These are phyloP conservation scores for Siniperca scherzeri DNA, from an alignment of 2,797 vertebrate genomes.

Conservation along the genomic window DNA sequence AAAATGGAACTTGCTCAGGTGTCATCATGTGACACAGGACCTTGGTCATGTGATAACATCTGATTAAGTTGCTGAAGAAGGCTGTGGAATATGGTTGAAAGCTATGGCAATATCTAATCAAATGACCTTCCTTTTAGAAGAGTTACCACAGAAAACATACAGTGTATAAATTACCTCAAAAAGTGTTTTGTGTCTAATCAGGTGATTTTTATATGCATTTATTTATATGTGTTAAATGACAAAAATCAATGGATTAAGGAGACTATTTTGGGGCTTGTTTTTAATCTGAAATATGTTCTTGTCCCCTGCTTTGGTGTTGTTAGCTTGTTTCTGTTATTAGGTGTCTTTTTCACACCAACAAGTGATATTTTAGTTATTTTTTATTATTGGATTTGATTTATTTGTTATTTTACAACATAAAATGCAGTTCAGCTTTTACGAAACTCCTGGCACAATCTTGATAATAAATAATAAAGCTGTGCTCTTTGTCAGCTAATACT, in stretches of 20 bases:
- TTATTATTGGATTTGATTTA: background rate
- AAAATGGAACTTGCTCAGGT: background rate
- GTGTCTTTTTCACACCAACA: background rate
- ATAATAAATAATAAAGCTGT: background rate
- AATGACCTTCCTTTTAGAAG: background rate
- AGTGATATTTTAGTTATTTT: background rate
- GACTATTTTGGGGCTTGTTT: background rate
- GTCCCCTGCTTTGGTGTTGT: background rate
- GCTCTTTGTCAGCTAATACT: background rate
- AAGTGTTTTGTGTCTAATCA: background rate
- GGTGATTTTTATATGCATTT: background rate
- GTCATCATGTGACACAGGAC: background rate
- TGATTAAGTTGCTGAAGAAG: background rate
- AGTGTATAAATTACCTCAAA: background rate
- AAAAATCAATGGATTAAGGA: no score
- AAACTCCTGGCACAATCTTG: background rate
- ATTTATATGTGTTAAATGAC: background rate
- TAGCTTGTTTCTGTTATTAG: background rate
- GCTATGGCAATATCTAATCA: background rate
- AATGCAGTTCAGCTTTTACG: background rate
- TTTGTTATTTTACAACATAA: background rate
- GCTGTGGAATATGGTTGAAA: background rate
- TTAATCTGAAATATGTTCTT: background rate
- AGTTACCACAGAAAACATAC: background rate
- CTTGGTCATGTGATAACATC: constrained; percentile 1